These are phyloP conservation scores for Agriopis aurantiaria DNA, from an alignment of 2,888 invertebrate species.

Conservation along the genomic window DNA sequence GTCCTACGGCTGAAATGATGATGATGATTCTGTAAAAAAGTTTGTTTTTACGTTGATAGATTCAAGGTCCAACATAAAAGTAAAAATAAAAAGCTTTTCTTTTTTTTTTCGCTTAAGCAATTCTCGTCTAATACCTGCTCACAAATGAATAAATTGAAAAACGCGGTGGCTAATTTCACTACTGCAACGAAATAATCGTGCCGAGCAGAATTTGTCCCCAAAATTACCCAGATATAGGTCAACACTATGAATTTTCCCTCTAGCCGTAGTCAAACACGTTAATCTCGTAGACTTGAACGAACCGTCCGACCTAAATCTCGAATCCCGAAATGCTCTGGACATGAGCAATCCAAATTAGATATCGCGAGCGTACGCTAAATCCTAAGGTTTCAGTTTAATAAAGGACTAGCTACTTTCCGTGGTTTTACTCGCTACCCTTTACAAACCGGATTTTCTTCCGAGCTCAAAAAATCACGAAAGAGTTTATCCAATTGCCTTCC, in stretches of 20 bases:
- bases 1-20: too few relatives aligned
- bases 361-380: slow-evolving; percentile 22
- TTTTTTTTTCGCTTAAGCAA: too few relatives aligned
- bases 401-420: not conserved
- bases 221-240: slow-evolving; percentile 4
- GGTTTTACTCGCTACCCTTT: not conserved
- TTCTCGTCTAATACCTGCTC: too few relatives aligned
- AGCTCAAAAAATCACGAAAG: not conserved
- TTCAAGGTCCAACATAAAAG: too few relatives aligned
- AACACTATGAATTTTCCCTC: slow-evolving; percentile 13
- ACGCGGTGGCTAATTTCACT: too few relatives aligned
- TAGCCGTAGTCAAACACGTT: slow-evolving; percentile 19
- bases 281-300: slow-evolving; percentile 21
- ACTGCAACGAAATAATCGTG: too few relatives aligned
- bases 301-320: slow-evolving; percentile 22
- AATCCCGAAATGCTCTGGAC: slow-evolving; percentile 26
- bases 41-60: too few relatives aligned
- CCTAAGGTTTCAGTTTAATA: slow-evolving; percentile 27
- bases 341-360: slow-evolving; percentile 33
- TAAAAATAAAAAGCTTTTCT: too few relatives aligned
- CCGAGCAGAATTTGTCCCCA: not conserved
- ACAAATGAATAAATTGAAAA: too few relatives aligned
- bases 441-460: too few relatives aligned
- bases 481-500: too few relatives aligned
- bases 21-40: too few relatives aligned